Evolutionary conservation across 2,113 vertebrate species (phyloP).

Genomic region (Chiloscyllium plagiosum): DNA sequence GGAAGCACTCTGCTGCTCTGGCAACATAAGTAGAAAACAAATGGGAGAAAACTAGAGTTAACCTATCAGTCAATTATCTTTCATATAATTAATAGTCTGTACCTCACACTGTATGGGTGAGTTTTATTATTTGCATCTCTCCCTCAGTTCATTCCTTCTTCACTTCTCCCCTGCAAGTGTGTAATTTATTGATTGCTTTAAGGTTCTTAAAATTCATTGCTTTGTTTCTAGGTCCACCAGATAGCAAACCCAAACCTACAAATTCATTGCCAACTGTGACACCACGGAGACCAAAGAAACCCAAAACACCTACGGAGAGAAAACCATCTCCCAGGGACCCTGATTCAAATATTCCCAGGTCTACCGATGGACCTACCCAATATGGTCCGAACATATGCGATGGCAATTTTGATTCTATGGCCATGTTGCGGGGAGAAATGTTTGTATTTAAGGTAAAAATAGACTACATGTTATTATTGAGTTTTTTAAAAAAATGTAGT

Average conservation of each 20-base stretch:
- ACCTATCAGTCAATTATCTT: not conserved
- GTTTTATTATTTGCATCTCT: not conserved
- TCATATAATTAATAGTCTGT: not conserved
- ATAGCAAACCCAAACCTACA: conserved; percentile 68
- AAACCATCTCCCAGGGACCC: conserved; percentile 68
- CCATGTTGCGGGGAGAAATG: conserved; percentile 90
- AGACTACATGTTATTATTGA: not conserved
- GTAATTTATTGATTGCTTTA: not conserved
- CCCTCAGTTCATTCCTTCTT: not conserved
- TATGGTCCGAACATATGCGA: conserved; percentile 89
- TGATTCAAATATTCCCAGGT: conserved; percentile 55
- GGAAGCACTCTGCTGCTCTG: not conserved
- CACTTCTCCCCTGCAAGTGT: not conserved
- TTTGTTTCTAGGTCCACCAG: conserved; percentile 57
- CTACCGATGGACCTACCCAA: conserved; percentile 64
- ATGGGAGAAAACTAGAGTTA: not conserved
- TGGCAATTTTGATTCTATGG: conserved; percentile 86
- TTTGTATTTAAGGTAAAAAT: conserved; percentile 88
- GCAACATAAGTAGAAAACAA: not conserved
- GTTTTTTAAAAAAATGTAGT: not conserved
- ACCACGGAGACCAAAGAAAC: conserved; percentile 65
- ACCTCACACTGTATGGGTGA: not conserved
- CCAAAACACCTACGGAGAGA: conserved; percentile 51
- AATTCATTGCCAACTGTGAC: conserved; percentile 65
- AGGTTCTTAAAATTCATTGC: not conserved